Evolutionary conservation across 1,140 invertebrate genomes (phyloP), one percentile per base, ranked within the genome.

Genomic region (Laupala kohalensis): DNA sequence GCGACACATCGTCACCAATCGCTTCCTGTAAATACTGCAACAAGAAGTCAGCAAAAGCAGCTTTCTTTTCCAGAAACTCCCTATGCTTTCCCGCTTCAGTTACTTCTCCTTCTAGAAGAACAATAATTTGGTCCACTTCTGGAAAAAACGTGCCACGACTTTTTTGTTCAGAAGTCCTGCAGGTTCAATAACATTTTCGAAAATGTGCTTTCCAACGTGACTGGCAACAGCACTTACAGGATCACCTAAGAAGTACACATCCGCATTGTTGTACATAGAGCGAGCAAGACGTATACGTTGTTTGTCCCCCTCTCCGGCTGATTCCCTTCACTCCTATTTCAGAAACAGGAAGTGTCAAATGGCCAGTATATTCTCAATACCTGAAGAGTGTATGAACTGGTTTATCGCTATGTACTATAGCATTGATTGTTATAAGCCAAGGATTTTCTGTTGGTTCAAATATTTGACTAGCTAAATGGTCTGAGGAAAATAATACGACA

Each of bases 301-400:
- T 79, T 99, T 99, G 97, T 27, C 97, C 97, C 67, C 97, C 97
- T 70, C 93, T 96, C 70, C 99, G 83, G 82, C 97, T 99, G 74
- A 98, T 96, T 68, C 92, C 92, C 77, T 81, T 69, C n/a, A n/a
- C n/a, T n/a, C n/a, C n/a, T n/a, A n/a, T n/a, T n/a, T n/a, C n/a
- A n/a, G n/a, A n/a, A n/a, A n/a, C n/a, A n/a, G n/a, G n/a, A n/a
- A n/a, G n/a, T n/a, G 91, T 95, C 0, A 94, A 95, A 85, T 89
- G 90, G 84, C 80, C 83, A 72, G 94, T 98, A 0, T 98, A 97
- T 82, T 85, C 90, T 73, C 89, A 96, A 79, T 98, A 98, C 78
- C 83, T 97, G 72, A 88, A 87, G 77, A 92, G 92, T 25, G 91
- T 97, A 67, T 95, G 95, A 67, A 79, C 91, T 72, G 79, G 88